Evolutionary conservation across 2,888 invertebrate genomes (phyloP), one percentile per base, ranked within the genome.

Genomic region (Lymantria dispar): DNA sequence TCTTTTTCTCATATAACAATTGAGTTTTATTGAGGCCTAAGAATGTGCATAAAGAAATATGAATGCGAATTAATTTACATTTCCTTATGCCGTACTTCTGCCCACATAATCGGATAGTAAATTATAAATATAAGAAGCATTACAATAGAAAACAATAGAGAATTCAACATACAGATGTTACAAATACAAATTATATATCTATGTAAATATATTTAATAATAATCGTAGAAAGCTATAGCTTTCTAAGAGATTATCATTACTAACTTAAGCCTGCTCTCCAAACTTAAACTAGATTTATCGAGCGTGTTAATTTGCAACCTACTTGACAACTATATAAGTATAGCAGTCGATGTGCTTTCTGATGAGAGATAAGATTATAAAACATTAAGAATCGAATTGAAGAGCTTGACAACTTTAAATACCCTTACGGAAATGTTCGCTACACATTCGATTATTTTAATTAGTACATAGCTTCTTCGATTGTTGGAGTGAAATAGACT

Each of bases 211-310:
- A 38, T n/a, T 33, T 38, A 12, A 38, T n/a, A n/a, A 38, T 38
- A n/a, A 38, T n/a, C 11, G 7, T n/a, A 3, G 1, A 12, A 38
- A 64, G 64, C 62, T 62, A 57, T 56, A 58, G 60, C 72, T 62
- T 72, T 73, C 66, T 64, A 70, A 63, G 72, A 71, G 77, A 74
- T 81, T 75, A 79, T 77, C 71, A 73, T 78, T 72, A 63, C 59
- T 57, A 64, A 70, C 64, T 68, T 62, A 67, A 70, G 63, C 64
- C 64, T 56, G 56, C 70, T 70, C 74, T 60, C 64, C 61, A 68
- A 79, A 77, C 74, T 78, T 71, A 54, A 70, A 60, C 76, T 70
- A 66, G 64, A 61, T 72, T 63, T 72, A 75, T 73, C 49, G 49
- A 60, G 64, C 64, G 61, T 53, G 52, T 60, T 44, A 50, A 66